These are phyloP conservation scores for Poeciliopsis gracilis DNA, from an alignment of 2,797 vertebrate genomes.

Conservation along the genomic window DNA sequence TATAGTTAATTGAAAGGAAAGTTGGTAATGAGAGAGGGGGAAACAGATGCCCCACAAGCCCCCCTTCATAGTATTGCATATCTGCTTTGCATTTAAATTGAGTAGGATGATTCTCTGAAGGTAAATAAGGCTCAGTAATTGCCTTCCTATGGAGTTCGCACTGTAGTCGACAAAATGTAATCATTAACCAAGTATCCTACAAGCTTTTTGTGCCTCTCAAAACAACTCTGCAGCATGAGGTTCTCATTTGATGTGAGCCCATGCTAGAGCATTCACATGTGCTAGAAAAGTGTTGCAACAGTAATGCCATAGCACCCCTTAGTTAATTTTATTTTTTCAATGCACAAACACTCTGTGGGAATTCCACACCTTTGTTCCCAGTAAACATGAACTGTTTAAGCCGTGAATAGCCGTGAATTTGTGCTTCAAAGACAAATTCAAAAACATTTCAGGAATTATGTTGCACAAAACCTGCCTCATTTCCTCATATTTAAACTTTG, in stretches of 20 bases:
- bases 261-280: background rate
- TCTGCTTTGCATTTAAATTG: slow-evolving; percentile 1
- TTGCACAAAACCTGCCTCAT: background rate
- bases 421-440: background rate
- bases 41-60: too few species aligned
- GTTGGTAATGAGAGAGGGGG: too few species aligned
- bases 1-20: too few species aligned
- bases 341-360: background rate
- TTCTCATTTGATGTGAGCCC: background rate
- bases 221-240: background rate
- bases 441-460: background rate
- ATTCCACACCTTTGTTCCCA: background rate
- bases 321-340: background rate
- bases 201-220: background rate
- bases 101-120: background rate
- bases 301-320: background rate
- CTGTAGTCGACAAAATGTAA: background rate
- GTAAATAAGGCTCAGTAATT: background rate
- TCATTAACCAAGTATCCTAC: background rate
- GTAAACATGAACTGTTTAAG: background rate
- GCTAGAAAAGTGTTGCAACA: background rate
- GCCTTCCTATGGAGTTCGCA: background rate
- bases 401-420: background rate
- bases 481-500: background rate
- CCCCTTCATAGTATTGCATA: background rate